phyloP scores from a whole-genome alignment of 2,888 invertebrate species.

The Lasioglossum lativentre region DNA sequence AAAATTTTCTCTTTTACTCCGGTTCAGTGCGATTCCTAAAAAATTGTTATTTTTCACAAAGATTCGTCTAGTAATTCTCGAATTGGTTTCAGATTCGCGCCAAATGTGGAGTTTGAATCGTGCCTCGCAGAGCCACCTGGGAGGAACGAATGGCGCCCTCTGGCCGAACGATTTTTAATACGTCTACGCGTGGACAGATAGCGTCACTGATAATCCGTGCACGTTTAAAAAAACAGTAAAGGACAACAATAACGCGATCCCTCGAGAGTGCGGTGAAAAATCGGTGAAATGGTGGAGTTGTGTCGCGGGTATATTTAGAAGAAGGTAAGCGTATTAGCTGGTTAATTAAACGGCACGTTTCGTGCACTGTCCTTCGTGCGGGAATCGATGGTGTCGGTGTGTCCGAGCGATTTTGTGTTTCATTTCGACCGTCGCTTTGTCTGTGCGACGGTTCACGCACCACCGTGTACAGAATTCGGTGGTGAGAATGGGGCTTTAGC shows the following conservation, averaged over 20 bases:
- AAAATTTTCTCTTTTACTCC: no score
- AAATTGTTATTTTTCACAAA: neutral
- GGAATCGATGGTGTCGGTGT: slow-evolving; percentile 30
- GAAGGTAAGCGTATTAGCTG: slow-evolving; percentile 74
- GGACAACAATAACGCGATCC: slow-evolving; percentile 73
- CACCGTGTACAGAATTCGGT: slow-evolving; percentile 18
- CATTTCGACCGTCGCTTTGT: neutral
- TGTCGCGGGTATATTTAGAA: slow-evolving; percentile 76
- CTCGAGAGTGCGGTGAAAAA: slow-evolving; percentile 70
- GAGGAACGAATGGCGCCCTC: neutral
- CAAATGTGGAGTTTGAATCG: neutral
- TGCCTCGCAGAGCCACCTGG: slow-evolving; percentile 18
- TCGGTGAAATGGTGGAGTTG: slow-evolving; percentile 78
- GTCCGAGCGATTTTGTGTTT: slow-evolving; percentile 1
- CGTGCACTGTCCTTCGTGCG: neutral
- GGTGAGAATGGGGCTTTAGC: slow-evolving; percentile 39
- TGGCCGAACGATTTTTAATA: slow-evolving; percentile 4
- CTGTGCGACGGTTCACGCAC: slow-evolving; percentile 27
- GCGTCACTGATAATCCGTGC: slow-evolving; percentile 52
- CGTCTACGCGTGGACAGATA: slow-evolving; percentile 52
- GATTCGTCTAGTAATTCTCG: neutral
- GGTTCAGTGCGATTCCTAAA: no score
- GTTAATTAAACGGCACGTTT: slow-evolving; percentile 24
- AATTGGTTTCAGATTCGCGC: neutral
- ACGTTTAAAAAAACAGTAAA: slow-evolving; percentile 70